phyloP scores from a whole-genome alignment of 1,140 invertebrate genomes.

The Zaprionus lachaisei region DNA sequence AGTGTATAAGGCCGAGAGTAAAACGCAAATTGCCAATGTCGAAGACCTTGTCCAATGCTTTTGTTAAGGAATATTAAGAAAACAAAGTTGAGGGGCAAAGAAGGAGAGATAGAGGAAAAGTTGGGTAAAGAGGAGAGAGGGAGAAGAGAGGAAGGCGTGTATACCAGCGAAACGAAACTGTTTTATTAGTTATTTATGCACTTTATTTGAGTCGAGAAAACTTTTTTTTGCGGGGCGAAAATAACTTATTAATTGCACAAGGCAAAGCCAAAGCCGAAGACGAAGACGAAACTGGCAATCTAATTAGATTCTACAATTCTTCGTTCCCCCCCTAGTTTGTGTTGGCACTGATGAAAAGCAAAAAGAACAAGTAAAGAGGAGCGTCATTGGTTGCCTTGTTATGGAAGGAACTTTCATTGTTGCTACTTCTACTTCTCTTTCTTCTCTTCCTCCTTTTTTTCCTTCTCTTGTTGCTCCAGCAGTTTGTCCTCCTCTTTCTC shows the following conservation, averaged over 20 bases:
- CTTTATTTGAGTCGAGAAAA: conserved; percentile 24
- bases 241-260: conserved; percentile 60
- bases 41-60: conserved; percentile 21
- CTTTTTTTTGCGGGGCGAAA: conserved; percentile 4
- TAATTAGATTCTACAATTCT: conserved; percentile 44
- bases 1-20: conserved; percentile 18
- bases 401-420: conserved; percentile 29
- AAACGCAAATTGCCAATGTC: conserved; percentile 60
- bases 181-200: conserved; percentile 39
- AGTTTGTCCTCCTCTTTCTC: neutral
- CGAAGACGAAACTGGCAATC: conserved; percentile 33
- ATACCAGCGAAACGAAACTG: neutral
- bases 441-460: conserved; percentile 15
- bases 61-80: conserved; percentile 9
- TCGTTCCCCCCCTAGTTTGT: neutral
- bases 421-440: neutral
- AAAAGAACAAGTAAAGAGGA: conserved; percentile 17
- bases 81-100: neutral
- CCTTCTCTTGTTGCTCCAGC: neutral
- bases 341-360: neutral
- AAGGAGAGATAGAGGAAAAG: neutral
- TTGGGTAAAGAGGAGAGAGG: neutral
- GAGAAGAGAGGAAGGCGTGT: neutral
- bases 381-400: no score
- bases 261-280: neutral